Percentiles rank a stretch among this genome's conserved stretches.
Evolutionary conservation across 1,140 invertebrate genomes (phyloP).

Genomic region (Brachionus rubens): DNA sequence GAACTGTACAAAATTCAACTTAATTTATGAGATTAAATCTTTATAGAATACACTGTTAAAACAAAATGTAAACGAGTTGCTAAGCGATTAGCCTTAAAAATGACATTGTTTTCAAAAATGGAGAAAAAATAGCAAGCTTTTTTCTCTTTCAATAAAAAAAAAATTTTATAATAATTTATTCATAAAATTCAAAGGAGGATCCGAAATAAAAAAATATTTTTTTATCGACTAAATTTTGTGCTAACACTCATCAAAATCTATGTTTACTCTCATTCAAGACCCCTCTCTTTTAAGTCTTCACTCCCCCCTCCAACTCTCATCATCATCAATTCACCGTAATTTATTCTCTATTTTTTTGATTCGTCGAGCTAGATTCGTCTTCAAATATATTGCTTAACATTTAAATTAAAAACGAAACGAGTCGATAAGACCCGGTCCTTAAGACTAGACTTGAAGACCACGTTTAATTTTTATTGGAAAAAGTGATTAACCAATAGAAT

Average conservation of each 20-base stretch:
- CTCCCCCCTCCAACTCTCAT: no score
- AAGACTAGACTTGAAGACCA: not conserved
- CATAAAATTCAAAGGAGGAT: not conserved
- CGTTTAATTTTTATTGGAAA: not conserved
- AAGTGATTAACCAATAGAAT: not conserved
- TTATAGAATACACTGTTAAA: no score
- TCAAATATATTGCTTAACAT: conserved; percentile 34
- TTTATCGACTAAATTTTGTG: no score
- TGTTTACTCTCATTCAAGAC: not conserved
- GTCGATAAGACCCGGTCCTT: not conserved
- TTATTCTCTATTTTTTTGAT: not conserved
- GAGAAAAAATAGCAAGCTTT: no score
- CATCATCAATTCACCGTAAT: no score
- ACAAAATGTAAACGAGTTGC: no score
- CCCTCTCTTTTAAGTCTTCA: conserved; percentile 11
- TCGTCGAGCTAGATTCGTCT: not conserved
- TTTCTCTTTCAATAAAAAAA: no score
- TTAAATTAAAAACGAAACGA: not conserved
- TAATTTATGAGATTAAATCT: no score
- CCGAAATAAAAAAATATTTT: not conserved
- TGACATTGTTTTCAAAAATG: no score
- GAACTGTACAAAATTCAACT: no score
- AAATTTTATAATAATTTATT: conserved; percentile 18
- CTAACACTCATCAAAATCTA: not conserved
- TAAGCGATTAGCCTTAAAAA: no score